A percentile compares a stretch with the other conserved stretches of the same genome.
Evolutionary conservation across 2,113 vertebrate species (phyloP).

Genomic region (Strigops habroptila): DNA sequence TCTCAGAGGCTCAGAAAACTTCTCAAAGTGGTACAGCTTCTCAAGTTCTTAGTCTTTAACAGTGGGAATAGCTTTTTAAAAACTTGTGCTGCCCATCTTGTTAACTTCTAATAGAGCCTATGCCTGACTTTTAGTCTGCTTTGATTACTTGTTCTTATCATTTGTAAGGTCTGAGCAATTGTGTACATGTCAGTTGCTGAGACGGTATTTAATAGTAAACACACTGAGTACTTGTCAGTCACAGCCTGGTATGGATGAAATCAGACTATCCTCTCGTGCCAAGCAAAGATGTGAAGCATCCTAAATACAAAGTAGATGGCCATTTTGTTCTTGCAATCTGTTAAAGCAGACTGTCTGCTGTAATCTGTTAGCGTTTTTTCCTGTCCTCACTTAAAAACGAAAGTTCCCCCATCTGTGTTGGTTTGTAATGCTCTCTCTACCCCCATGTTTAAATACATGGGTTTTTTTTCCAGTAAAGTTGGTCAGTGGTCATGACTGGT

Average conservation of each 20-base stretch:
- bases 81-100: background rate
- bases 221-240: slow-evolving; percentile 50
- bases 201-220: slow-evolving; percentile 49
- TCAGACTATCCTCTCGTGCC: slow-evolving; percentile 45
- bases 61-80: background rate
- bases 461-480: background rate
- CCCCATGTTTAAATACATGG: background rate
- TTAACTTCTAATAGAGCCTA: background rate
- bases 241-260: slow-evolving; percentile 61
- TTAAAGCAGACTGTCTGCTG: slow-evolving; percentile 47
- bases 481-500: background rate
- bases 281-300: slow-evolving; percentile 41
- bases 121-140: background rate
- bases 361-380: slow-evolving; percentile 30
- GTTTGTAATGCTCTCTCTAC: background rate
- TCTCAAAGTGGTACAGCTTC: background rate
- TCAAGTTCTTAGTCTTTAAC: background rate
- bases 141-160: background rate
- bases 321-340: slow-evolving; percentile 62
- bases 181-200: slow-evolving; percentile 26
- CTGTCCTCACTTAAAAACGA: background rate
- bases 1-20: background rate
- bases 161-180: slow-evolving; percentile 28
- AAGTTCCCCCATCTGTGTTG: slow-evolving; percentile 29
- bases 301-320: slow-evolving; percentile 40